Conservation (phyloP, 2,888 invertebrate genomes). For the Spodoptera picta region DNA sequence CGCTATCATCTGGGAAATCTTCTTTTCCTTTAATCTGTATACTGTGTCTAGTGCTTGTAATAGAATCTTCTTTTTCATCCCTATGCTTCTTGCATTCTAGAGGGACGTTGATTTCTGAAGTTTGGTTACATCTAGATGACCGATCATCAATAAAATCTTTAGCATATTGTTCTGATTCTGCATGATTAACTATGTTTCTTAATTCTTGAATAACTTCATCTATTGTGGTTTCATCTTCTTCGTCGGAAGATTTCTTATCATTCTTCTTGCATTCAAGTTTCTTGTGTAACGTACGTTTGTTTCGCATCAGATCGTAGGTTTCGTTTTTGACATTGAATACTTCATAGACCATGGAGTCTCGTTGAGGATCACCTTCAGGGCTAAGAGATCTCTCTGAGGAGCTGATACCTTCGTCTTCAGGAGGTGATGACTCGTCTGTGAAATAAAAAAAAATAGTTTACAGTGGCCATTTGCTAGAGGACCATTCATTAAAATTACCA, state of each 20-base stretch:
- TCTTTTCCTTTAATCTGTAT: constrained; percentile 84
- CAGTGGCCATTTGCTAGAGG: no score
- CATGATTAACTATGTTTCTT: constrained; percentile 95
- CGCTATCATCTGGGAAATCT: constrained; percentile 83
- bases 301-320: constrained; percentile 85
- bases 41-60: constrained; percentile 87
- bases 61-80: constrained; percentile 84
- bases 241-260: constrained; percentile 85
- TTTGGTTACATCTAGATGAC: constrained; percentile 79
- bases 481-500: no score
- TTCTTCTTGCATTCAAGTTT: constrained; percentile 76
- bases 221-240: constrained; percentile 94
- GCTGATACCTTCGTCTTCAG: constrained; percentile 96
- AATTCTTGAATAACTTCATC: constrained; percentile 96
- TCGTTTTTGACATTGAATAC: constrained; percentile 89
- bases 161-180: constrained; percentile 91
- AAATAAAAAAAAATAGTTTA: constrained; percentile 4
- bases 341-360: constrained; percentile 90
- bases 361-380: constrained; percentile 91
- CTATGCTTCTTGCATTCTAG: constrained; percentile 75
- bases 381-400: constrained; percentile 94
- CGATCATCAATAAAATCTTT: constrained; percentile 76
- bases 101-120: constrained; percentile 80
- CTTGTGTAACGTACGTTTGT: constrained; percentile 80
- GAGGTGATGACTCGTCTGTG: constrained; percentile 91